Percentiles rank a stretch among this genome's conserved stretches.
Evolutionary conservation across 2,797 vertebrate genomes (phyloP).

Genomic region (Fistularia commersonii): DNA sequence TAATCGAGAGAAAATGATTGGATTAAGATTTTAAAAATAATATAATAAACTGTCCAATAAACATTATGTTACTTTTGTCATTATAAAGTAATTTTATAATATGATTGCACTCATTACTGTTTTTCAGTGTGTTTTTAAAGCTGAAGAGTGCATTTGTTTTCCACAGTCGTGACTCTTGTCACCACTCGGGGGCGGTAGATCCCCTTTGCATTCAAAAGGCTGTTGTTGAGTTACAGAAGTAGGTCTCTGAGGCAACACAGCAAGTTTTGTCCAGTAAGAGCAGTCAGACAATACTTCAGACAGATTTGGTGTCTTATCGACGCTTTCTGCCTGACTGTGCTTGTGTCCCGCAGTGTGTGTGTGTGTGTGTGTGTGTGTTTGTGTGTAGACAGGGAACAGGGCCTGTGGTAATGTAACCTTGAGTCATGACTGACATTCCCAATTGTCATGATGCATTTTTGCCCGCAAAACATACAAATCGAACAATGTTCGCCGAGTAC

Average conservation of each 20-base stretch:
- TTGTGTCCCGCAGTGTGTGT: background rate
- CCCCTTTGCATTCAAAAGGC: background rate
- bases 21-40: too few species aligned
- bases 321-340: background rate
- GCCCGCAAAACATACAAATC: slow-evolving; percentile 42
- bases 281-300: slow-evolving; percentile 1
- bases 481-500: slow-evolving; percentile 32
- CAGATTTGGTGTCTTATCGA: background rate
- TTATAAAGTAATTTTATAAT: too few species aligned
- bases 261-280: slow-evolving; percentile 11
- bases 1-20: too few species aligned
- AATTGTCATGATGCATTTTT: slow-evolving; percentile 30
- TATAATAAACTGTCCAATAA: too few species aligned
- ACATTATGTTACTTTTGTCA: too few species aligned
- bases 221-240: slow-evolving; percentile 6
- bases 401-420: slow-evolving; percentile 18
- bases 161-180: background rate
- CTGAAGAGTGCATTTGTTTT: too few species aligned
- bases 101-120: too few species aligned
- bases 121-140: too few species aligned
- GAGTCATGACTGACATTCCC: slow-evolving; percentile 36
- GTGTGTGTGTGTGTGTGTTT: slow-evolving; percentile 3
- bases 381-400: background rate
- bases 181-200: slow-evolving; percentile 51
- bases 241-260: slow-evolving; percentile 4